phyloP scores from a whole-genome alignment of 2,797 vertebrate genomes.

The Gobio occitaniae region DNA sequence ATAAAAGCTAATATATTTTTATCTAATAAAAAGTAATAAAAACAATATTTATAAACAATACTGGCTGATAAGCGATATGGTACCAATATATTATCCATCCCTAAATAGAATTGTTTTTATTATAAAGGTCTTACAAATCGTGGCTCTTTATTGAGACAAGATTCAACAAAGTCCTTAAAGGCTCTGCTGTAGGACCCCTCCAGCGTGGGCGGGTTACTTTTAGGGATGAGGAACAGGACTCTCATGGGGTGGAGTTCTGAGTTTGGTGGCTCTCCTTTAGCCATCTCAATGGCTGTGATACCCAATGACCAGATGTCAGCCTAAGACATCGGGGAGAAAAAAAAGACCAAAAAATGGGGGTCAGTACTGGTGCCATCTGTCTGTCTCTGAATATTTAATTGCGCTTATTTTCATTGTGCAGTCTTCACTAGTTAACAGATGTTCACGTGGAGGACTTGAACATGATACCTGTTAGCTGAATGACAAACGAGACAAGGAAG shows the following conservation, averaged over 20 bases:
- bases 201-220: slow-evolving; percentile 86
- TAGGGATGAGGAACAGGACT: slow-evolving; percentile 88
- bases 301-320: slow-evolving; percentile 91
- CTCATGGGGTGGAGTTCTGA: slow-evolving; percentile 89
- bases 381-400: slow-evolving; percentile 55
- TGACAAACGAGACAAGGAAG: not conserved
- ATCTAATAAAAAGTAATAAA: not conserved
- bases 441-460: slow-evolving; percentile 43
- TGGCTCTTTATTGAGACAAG: slow-evolving; percentile 89
- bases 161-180: slow-evolving; percentile 89
- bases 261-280: slow-evolving; percentile 89
- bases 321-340: slow-evolving; percentile 67
- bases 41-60: not conserved
- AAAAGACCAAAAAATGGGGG: not conserved
- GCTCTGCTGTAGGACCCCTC: slow-evolving; percentile 88
- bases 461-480: slow-evolving; percentile 29
- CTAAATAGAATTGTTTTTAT: not conserved
- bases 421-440: slow-evolving; percentile 45
- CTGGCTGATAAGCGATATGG: not conserved
- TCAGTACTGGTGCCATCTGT: slow-evolving; percentile 43
- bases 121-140: slow-evolving; percentile 74
- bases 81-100: not conserved
- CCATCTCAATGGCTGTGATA: slow-evolving; percentile 88
- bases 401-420: slow-evolving; percentile 40
- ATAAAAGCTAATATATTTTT: not conserved